These are phyloP conservation scores for Rotaria magnacalcarata DNA, from an alignment of 2,888 invertebrate genomes.

Conservation along the genomic window DNA sequence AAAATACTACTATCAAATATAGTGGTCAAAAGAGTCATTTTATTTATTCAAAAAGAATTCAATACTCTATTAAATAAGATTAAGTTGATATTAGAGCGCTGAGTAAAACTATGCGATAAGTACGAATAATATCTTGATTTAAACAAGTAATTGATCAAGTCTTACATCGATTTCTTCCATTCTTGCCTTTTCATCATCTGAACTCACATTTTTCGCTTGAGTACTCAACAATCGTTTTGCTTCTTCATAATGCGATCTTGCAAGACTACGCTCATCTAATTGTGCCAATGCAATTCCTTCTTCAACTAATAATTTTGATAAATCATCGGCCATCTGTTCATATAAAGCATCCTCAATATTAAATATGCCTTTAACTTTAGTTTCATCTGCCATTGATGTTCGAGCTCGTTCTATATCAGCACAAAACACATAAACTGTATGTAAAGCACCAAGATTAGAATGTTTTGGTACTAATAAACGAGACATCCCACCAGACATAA, in stretches of 20 bases:
- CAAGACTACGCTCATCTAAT: background rate
- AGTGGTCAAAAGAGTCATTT: too few species aligned
- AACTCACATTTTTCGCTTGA: background rate
- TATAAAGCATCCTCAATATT: background rate
- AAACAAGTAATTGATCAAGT: background rate
- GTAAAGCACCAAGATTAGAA: background rate
- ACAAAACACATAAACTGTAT: background rate
- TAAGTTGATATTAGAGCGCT: too few species aligned
- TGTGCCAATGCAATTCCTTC: background rate
- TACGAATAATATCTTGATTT: too few species aligned
- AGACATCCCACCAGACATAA: constrained; percentile 11
- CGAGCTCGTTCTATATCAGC: background rate
- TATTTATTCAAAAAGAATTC: too few species aligned
- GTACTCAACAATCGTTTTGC: background rate
- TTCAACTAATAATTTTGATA: background rate
- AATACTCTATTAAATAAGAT: too few species aligned
- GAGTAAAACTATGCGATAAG: too few species aligned
- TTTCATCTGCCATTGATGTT: background rate
- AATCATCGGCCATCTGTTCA: background rate
- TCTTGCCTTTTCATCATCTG: background rate
- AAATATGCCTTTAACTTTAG: constrained; percentile 1
- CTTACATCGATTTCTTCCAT: background rate
- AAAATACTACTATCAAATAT: too few species aligned
- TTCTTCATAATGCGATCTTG: background rate
- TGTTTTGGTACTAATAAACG: background rate